Evolutionary conservation across 2,888 invertebrate species (phyloP), one percentile per base, ranked within the genome.

Genomic region (Carcina quercana): DNA sequence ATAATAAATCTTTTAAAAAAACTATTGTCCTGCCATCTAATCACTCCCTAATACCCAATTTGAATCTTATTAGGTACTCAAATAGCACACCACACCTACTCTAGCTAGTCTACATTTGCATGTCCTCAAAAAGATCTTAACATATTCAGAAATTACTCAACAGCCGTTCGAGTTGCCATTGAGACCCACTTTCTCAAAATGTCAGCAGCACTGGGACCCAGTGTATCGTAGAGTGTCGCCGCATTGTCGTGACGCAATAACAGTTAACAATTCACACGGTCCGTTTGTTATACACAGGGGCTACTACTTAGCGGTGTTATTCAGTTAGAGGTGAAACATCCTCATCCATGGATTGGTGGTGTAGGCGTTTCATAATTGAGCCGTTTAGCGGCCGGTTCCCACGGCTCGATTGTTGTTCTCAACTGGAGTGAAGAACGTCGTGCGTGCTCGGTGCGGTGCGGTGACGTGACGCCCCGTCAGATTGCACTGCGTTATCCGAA

Each of bases 361-460:
- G 30, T 61, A 57, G 58, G 53, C 47, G 64, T 71, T 74, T 72
- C 67, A 67, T 72, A 71, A 72, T 60, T 57, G 62, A 62, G 53
- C 53, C 57, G 63, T 61, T 72, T 65, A 63, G 53, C 50, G 48
- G 52, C 54, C 42, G 43, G 65, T 80, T 80, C 80, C 71, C 80
- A 82, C 78, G 79, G 60, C 57, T 56, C 59, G 55, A 76, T 82
- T 82, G 75, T 79, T 75, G 73, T 76, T 74, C 72, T 45, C 62
- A 54, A 54, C 53, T 58, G 52, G 61, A 62, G 59, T n/a, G n/a
- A 57, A 49, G 54, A 54, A 55, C 59, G 59, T 59, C 63, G 68
- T 73, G 74, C 75, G 70, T 63, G 63, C 62, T 64, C 62, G 64
- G 42, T 50, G n/a, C n/a, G n/a, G n/a, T n/a, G n/a, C n/a, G n/a